These are phyloP conservation scores for Tethya wilhelma DNA, from an alignment of 37 sponge, comb jelly and placozoan species.

Conservation along the genomic window DNA sequence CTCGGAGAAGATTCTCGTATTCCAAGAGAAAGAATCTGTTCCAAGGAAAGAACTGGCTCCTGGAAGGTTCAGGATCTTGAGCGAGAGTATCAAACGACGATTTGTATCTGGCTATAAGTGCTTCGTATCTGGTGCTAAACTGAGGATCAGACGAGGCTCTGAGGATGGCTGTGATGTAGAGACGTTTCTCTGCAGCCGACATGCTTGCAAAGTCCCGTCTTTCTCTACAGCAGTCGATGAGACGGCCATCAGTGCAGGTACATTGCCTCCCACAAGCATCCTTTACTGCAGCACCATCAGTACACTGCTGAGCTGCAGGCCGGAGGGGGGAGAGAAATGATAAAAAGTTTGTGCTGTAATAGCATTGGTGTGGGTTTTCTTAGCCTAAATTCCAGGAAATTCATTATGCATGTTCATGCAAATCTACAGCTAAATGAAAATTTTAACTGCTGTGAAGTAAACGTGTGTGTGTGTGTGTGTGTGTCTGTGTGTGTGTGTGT, in stretches of 20 bases:
- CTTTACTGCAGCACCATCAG: conserved; percentile 8
- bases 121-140: conserved; percentile 52
- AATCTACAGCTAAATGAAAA: too few relatives aligned
- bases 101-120: conserved; percentile 38
- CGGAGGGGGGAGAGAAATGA: background rate
- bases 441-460: too few relatives aligned
- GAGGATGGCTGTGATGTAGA: conserved; percentile 65
- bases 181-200: conserved; percentile 10
- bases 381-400: too few relatives aligned
- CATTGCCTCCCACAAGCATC: conserved; percentile 59
- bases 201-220: conserved; percentile 65
- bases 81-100: conserved; percentile 22
- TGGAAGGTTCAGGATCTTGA: conserved; percentile 5
- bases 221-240: conserved; percentile 47
- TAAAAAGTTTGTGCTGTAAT: background rate
- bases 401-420: too few relatives aligned
- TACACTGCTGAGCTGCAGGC: conserved; percentile 12
- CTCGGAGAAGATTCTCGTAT: conserved; percentile 75
- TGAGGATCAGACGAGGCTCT: conserved; percentile 37
- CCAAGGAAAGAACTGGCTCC: conserved; percentile 66
- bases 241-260: conserved; percentile 14
- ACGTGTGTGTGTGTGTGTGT: too few relatives aligned
- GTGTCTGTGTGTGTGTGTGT: too few relatives aligned
- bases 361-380: too few relatives aligned
- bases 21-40: conserved; percentile 70